Evolutionary conservation across 1,140 invertebrate species (phyloP), one percentile per base, ranked within the genome.

Genomic region (Drosophila kurseongensis): DNA sequence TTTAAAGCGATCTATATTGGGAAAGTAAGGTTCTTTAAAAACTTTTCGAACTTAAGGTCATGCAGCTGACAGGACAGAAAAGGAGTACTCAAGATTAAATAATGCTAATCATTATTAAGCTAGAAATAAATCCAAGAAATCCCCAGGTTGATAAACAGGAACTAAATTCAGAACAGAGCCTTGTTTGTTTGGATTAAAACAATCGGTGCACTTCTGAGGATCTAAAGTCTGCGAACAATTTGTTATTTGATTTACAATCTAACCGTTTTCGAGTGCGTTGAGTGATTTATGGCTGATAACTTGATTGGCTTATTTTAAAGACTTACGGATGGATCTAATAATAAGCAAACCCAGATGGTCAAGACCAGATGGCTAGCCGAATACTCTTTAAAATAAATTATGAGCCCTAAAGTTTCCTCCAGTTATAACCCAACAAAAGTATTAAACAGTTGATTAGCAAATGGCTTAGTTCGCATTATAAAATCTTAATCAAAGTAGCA

Each of bases 221-320:
- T 71, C 68, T 71, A 50, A 58, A 71, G 36, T 50, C 68, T 57
- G 42, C 29, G 14, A 23, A 40, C 27, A 18, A 35, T 18, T 66
- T 66, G 14, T 42, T 67, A 6, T 36, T 75, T 76, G 73, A 76
- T 76, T 67, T 67, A 59, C 36, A 76, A 75, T 58, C 72, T n/a
- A 5, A 16, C 2, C n/a, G 36, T 18, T 58, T 32, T 52, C 9
- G n/a, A 67, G 73, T 75, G 54, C 51, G 10, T 38, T 56, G 56
- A 47, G 50, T 55, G 73, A 67, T 76, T 76, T 67, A 76, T 36
- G n/a, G n/a, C 48, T 12, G 47, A 58, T 36, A 23, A 40, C 8
- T 41, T 8, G 60, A 18, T 18, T 18, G 36, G 38, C 41, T 66
- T 75, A 55, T 59, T 75, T 48, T 23, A 76, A 76, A 54, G 54